Base-by-base conservation (phyloP, 2,888 invertebrate genomes). In the Himalopsyche anomala region DNA sequence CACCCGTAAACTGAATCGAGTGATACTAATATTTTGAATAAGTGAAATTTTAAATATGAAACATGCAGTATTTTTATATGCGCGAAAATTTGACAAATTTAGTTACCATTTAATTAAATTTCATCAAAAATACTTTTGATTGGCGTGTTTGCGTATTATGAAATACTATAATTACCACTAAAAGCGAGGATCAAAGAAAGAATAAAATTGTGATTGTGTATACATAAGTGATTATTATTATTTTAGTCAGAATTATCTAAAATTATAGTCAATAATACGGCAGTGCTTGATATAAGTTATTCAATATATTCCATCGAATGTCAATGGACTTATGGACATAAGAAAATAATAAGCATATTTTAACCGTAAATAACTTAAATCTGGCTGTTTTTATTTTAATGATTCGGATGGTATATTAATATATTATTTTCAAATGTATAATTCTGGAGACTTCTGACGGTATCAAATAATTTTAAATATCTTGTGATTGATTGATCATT, bases 171-270 rank as follows among this genome's bases (percentile, higher is more conserved):
- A 38, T 74, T 74, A 38, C 74, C 74, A 74, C 12, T 74, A 38
- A 74, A 74, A 74, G 36, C 15, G 36, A 62, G 74, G 36, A 74
- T 36, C 74, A 74, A 74, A 36, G 36, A 74, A 15, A 38, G 74
- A 74, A 74, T 74, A 74, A 74, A 74, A 74, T 74, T 74, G 74
- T 74, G 74, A 74, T 62, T 74, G 74, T 36, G 36, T 74, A 74
- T 74, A 36, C 74, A 74, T 38, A 74, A 74, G 62, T 74, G 74
- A 74, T 74, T 74, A 74, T 36, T 74, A 74, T 74, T 74, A 62
- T 62, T 74, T 74, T 74, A 74, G 38, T 74, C 74, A 74, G 74
- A 36, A 5, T 15, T 74, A 74, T 74, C 74, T 74, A 36, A 74
- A 74, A 74, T 74, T 74, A 62, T 19, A 62, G 62, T 62, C 62